Evolutionary conservation across 2,113 vertebrate genomes (phyloP).

Genomic region (Megaceryle torquata): DNA sequence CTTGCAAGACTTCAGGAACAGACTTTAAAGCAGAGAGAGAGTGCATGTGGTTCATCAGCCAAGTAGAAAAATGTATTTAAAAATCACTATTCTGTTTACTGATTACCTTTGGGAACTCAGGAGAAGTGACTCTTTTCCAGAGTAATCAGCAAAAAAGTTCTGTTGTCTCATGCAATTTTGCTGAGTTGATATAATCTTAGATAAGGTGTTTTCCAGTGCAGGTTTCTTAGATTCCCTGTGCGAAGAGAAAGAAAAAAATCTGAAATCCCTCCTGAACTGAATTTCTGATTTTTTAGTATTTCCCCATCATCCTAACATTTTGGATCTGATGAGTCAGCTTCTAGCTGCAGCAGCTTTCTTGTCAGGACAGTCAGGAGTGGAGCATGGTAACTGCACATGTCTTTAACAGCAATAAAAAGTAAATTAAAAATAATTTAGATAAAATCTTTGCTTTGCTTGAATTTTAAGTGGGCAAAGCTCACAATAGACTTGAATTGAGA

Average conservation of each 20-base stretch:
- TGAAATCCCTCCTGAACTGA: neutral
- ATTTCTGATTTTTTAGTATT: neutral
- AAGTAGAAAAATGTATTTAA: conserved; percentile 61
- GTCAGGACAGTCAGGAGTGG: neutral
- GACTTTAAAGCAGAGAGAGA: neutral
- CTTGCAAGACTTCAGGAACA: neutral
- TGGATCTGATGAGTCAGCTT: neutral
- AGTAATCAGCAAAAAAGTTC: conserved; percentile 65
- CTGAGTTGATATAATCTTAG: conserved; percentile 10
- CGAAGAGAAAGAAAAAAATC: neutral
- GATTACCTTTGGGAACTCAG: conserved; percentile 57
- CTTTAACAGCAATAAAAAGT: neutral
- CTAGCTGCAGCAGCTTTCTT: neutral
- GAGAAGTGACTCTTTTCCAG: neutral
- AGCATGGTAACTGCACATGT: neutral
- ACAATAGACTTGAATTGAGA: neutral
- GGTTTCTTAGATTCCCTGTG: neutral
- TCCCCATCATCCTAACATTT: neutral
- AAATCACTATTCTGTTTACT: conserved; percentile 55
- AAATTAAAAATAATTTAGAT: neutral
- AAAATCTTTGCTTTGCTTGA: neutral
- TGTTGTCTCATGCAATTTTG: conserved; percentile 17
- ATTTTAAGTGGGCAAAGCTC: neutral
- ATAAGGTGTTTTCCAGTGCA: neutral
- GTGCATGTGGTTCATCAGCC: conserved; percentile 31